Percentiles rank a stretch among this genome's conserved stretches.
phyloP scores from a whole-genome alignment of 2,888 invertebrate species.

The Agrotis clavis region DNA sequence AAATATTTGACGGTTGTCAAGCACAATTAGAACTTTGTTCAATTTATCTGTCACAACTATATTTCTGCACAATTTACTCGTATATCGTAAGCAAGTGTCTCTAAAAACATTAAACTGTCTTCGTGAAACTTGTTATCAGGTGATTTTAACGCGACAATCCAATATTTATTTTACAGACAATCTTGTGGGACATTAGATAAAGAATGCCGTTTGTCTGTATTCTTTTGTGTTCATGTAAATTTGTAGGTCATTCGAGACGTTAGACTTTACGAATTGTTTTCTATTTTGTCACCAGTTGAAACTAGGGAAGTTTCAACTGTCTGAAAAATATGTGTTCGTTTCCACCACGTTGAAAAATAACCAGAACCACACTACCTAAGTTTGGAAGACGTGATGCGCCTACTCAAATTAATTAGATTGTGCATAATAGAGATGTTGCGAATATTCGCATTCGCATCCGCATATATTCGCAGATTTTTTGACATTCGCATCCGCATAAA shows the following conservation, averaged over 20 bases:
- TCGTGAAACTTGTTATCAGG: slow-evolving; percentile 13
- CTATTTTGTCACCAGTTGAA: slow-evolving; percentile 1
- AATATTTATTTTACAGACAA: slow-evolving; percentile 28
- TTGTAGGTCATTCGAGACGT: slow-evolving; percentile 6
- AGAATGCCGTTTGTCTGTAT: slow-evolving; percentile 14
- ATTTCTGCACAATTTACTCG: slow-evolving; percentile 15
- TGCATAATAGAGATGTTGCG: no score
- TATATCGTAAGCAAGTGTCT: slow-evolving; percentile 5
- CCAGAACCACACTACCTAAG: no score
- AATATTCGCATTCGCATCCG: no score
- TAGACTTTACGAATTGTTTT: background rate
- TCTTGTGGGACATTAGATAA: slow-evolving; percentile 23
- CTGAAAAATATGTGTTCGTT: background rate
- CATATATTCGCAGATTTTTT: no score
- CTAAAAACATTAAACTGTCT: background rate
- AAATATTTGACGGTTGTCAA: no score
- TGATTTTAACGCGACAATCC: slow-evolving; percentile 21
- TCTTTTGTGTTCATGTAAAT: slow-evolving; percentile 25
- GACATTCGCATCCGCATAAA: no score
- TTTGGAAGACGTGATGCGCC: no score
- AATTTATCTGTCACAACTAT: background rate
- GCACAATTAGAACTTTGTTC: no score
- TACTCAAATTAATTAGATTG: no score
- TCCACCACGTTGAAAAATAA: background rate
- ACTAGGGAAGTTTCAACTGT: background rate